These are phyloP conservation scores for Caenorhabditis afra DNA, from an alignment of 2,888 invertebrate species.

Conservation along the genomic window DNA sequence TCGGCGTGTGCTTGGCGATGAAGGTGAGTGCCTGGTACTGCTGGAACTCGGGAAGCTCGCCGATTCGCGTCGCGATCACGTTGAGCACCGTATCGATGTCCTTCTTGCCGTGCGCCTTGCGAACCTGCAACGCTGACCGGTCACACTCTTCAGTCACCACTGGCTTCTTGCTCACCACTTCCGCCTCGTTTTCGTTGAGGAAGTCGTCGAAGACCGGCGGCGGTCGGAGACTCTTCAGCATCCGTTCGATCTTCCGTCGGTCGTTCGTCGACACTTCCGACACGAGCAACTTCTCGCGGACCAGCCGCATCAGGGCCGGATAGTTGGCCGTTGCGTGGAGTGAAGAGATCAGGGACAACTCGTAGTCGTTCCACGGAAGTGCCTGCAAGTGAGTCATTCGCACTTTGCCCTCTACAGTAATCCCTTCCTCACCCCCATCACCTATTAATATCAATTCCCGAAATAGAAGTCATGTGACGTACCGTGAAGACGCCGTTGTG, in stretches of 20 bases:
- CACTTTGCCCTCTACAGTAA: too few species aligned
- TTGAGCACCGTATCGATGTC: slow-evolving; percentile 22
- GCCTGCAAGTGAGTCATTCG: slow-evolving; percentile 20
- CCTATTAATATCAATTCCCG: background rate
- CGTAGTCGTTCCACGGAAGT: slow-evolving; percentile 50
- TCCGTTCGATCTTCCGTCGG: slow-evolving; percentile 48
- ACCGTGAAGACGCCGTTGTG: slow-evolving; percentile 55
- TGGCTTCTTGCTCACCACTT: slow-evolving; percentile 12
- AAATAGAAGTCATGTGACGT: slow-evolving; percentile 1
- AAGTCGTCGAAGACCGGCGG: slow-evolving; percentile 56
- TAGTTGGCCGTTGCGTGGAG: slow-evolving; percentile 58
- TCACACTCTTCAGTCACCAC: background rate
- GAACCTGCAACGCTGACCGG: slow-evolving; percentile 31
- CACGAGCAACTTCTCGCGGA: slow-evolving; percentile 37
- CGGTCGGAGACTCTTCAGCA: slow-evolving; percentile 50
- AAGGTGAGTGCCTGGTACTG: slow-evolving; percentile 46
- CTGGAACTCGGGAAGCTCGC: slow-evolving; percentile 22
- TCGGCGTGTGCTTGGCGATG: slow-evolving; percentile 46
- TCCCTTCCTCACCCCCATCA: background rate
- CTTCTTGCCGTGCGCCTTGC: slow-evolving; percentile 46
- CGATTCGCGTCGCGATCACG: slow-evolving; percentile 18
- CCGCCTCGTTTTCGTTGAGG: slow-evolving; percentile 31
- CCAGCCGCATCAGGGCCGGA: slow-evolving; percentile 45
- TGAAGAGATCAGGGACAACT: slow-evolving; percentile 39
- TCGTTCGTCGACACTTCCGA: slow-evolving; percentile 43